Base-by-base conservation (phyloP, 2,113 vertebrate species). In the Actenoides lindsayi region DNA sequence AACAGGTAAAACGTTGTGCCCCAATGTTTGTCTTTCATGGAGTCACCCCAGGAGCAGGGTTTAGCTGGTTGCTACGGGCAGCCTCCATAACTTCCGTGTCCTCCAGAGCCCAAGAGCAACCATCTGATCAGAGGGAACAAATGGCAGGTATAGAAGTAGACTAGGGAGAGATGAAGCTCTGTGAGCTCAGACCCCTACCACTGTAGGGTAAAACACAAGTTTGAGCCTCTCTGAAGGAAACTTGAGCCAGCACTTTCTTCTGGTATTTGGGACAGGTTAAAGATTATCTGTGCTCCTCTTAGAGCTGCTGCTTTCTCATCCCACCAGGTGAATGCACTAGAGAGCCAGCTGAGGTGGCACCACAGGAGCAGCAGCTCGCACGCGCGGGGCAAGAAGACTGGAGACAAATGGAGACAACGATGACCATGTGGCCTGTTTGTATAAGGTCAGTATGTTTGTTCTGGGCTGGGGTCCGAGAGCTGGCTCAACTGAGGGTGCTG, bases 271-370 rank as follows among this genome's bases (percentile, higher is more conserved):
- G 71, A 31, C 31, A 41, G 6, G 33, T 77, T 64, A 64, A 64
- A 73, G 39, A 11, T 80, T 27, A 12, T 3, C 64, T 63, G 41
- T 53, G 44, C 41, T 24, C 33, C 10, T 88, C 79, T 87, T 51
- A 74, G 39, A 68, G 69, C 53, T 78, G 73, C 81, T 84, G 31
- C 33, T 92, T 75, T 74, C 51, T 76, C 8, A 0, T 68, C 41
- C 31, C 35, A 9, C 65, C 62, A 98, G 97, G 94, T 98, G 48
- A 89, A 80, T 14, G 35, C 88, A 33, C 70, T 98, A 4, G 97
- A 95, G 95, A 93, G 37, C 59, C 96, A 96, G 74, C 88, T 98
- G 88, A 95, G 87, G 84, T 92, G 95, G 91, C 94, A 90, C 20
- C 95, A 84, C 31, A 67, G 96, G 60, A 76, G 41, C 56, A 56